These are phyloP conservation scores for Eupeodes luniger DNA, from an alignment of 2,888 invertebrate species.

Conservation along the genomic window DNA sequence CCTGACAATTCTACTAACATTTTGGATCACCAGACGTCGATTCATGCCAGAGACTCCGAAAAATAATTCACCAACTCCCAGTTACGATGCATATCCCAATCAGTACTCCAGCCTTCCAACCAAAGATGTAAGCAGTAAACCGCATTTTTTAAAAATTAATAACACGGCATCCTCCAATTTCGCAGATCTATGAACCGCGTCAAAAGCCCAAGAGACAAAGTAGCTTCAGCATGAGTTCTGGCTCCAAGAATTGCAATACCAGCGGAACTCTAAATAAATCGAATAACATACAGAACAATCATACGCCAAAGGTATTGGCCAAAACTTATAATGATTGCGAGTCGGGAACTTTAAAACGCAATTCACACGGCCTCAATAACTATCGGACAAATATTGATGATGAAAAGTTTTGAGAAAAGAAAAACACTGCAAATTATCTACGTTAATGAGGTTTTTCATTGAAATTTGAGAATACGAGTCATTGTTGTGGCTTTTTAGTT, in stretches of 20 bases:
- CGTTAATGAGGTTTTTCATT: constrained; percentile 26
- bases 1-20: constrained; percentile 83
- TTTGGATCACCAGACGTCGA: constrained; percentile 84
- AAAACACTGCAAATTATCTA: constrained; percentile 1
- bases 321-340: constrained; percentile 91
- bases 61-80: constrained; percentile 90
- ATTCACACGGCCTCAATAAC: constrained; percentile 89
- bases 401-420: constrained; percentile 81
- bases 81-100: constrained; percentile 92
- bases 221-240: constrained; percentile 87
- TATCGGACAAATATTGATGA: constrained; percentile 84
- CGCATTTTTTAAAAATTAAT: constrained; percentile 40
- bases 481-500: too few species aligned
- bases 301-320: constrained; percentile 88
- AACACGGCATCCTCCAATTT: constrained; percentile 48
- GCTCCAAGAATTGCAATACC: constrained; percentile 79
- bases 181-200: constrained; percentile 83
- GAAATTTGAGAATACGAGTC: neutral
- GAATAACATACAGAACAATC: constrained; percentile 87
- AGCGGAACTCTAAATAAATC: constrained; percentile 86
- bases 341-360: constrained; percentile 90
- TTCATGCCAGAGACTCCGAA: constrained; percentile 81
- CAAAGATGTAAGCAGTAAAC: constrained; percentile 87
- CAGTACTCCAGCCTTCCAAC: constrained; percentile 93
- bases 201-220: constrained; percentile 87